Conservation (phyloP, 2,113 vertebrate genomes). For the Motacilla alba region DNA sequence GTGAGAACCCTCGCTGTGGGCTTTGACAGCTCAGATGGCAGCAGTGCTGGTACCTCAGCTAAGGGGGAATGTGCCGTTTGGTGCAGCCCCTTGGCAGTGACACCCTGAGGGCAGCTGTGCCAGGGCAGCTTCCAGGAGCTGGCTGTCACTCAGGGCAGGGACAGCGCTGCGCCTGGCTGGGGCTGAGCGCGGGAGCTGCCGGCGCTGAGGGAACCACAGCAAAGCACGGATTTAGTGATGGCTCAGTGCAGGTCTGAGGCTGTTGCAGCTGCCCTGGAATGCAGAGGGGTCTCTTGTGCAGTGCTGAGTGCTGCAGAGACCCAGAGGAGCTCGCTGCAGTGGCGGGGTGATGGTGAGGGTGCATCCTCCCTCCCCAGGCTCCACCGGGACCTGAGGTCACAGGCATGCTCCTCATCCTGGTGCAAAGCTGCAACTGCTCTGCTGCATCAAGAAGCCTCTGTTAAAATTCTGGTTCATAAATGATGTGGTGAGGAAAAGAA, state of each 20-base stretch:
- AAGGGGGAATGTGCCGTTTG: background rate
- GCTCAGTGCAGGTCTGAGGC: background rate
- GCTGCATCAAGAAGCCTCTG: background rate
- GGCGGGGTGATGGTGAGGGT: rapidly evolving
- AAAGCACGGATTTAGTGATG: background rate
- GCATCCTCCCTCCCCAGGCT: background rate
- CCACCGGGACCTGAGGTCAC: rapidly evolving
- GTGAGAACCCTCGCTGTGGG: background rate
- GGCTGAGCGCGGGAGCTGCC: background rate
- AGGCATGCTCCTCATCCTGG: background rate
- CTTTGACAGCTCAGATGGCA: conserved; percentile 14
- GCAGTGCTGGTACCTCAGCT: background rate
- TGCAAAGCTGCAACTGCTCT: background rate
- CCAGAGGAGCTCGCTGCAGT: background rate
- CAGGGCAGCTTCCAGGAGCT: background rate
- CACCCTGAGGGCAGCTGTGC: background rate
- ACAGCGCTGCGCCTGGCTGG: background rate
- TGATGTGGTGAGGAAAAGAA: background rate
- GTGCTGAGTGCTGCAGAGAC: background rate
- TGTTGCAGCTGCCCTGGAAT: background rate
- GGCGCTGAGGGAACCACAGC: rapidly evolving
- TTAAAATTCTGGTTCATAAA: background rate
- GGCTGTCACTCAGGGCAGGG: background rate
- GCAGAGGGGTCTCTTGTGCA: background rate
- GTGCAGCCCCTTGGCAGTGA: background rate